Percentiles rank a stretch among this genome's conserved stretches.
Conservation (phyloP, 2,888 invertebrate genomes). For the Lasius platythorax region DNA sequence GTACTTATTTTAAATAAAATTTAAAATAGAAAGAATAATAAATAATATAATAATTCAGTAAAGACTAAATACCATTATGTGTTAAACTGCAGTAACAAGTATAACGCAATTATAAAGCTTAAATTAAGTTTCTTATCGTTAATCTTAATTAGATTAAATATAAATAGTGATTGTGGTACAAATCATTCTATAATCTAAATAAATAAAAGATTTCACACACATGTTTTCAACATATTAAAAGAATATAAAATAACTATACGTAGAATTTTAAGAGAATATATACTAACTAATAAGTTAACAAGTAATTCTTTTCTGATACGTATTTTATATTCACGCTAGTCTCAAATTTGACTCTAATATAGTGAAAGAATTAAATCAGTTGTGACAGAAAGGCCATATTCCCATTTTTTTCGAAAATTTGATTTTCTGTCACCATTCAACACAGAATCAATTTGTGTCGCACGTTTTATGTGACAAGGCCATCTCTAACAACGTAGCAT, state of each 20-base stretch:
- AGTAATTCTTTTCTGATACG: background rate
- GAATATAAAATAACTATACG: background rate
- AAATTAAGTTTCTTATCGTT: background rate
- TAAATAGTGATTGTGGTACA: background rate
- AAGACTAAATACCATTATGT: background rate
- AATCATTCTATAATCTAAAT: background rate
- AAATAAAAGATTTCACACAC: background rate
- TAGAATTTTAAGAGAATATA: background rate
- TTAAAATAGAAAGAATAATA: background rate
- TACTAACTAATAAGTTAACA: background rate
- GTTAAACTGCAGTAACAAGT: background rate
- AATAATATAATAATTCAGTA: background rate
- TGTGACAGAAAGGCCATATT: constrained; percentile 38
- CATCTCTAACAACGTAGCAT: constrained; percentile 49
- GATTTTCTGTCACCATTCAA: constrained; percentile 53
- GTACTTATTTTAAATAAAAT: background rate
- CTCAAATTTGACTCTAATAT: constrained; percentile 35
- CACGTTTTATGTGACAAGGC: constrained; percentile 55
- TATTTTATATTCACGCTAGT: constrained; percentile 20
- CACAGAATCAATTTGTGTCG: constrained; percentile 56
- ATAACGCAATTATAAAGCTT: background rate
- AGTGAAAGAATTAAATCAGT: constrained; percentile 50
- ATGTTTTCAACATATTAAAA: background rate
- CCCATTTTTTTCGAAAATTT: constrained; percentile 51
- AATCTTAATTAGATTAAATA: background rate